Evolutionary conservation across 2,113 vertebrate species (phyloP).

Genomic region (Salvator merianae): DNA sequence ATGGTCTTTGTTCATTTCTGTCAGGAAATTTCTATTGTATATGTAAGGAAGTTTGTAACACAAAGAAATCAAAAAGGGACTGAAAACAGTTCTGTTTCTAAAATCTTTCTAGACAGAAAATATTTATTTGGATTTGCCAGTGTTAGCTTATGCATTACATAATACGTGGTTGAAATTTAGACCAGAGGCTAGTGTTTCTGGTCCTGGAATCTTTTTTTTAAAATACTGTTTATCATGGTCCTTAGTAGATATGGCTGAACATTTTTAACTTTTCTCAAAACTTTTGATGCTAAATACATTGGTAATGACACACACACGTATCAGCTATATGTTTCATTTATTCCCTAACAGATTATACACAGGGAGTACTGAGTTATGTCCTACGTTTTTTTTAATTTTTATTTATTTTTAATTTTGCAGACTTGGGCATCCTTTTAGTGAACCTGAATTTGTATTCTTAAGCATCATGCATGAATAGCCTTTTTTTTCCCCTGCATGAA

Average conservation of each 20-base stretch:
- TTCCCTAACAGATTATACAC: background rate
- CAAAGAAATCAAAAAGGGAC: background rate
- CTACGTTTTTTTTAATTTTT: too few relatives aligned
- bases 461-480: constrained; percentile 43
- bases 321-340: constrained; percentile 14
- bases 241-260: constrained; percentile 16
- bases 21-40: constrained; percentile 5
- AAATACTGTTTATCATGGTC: background rate
- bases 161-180: constrained; percentile 9
- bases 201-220: background rate
- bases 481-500: constrained; percentile 9
- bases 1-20: constrained; percentile 19
- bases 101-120: background rate
- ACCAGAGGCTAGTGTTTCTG: background rate
- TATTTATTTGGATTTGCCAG: background rate
- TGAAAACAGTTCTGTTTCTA: background rate
- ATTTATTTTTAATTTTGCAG: background rate
- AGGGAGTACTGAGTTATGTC: background rate
- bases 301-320: constrained; percentile 23
- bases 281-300: background rate
- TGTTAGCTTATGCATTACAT: constrained; percentile 11
- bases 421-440: constrained; percentile 6
- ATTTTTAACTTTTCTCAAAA: background rate
- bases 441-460: constrained; percentile 47
- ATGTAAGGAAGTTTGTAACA: background rate